phyloP scores from a whole-genome alignment of 30 jellyfish, hydroid and myxozoan species.

The Aurelia aurita complex sp. Pacific region DNA sequence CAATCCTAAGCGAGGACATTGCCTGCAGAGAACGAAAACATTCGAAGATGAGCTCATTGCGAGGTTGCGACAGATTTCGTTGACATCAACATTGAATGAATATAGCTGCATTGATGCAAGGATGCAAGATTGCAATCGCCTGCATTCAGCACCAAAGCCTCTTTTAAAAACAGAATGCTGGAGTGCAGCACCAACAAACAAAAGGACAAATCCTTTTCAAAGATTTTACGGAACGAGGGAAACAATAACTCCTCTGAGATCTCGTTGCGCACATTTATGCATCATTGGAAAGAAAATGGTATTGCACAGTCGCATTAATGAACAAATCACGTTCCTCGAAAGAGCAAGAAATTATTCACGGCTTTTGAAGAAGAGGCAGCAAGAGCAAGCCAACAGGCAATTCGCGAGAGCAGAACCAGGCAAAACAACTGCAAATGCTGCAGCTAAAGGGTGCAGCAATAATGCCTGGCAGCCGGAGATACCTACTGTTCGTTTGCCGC shows the following conservation, averaged over 20 bases:
- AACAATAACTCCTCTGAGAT: not conserved
- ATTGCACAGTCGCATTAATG: conserved; percentile 33
- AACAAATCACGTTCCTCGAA: conserved; percentile 36
- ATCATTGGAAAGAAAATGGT: conserved; percentile 42
- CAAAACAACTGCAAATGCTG: conserved; percentile 1
- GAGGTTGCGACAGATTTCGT: conserved; percentile 32
- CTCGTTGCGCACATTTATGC: conserved; percentile 52
- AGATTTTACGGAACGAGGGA: conserved; percentile 9
- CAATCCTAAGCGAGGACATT: not conserved
- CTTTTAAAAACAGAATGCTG: conserved; percentile 3
- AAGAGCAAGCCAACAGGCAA: too few relatives aligned
- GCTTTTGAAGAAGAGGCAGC: conserved; percentile 4
- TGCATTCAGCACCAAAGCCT: conserved; percentile 19
- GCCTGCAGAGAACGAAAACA: not conserved
- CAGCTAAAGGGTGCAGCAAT: not conserved
- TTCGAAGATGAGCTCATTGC: conserved; percentile 37
- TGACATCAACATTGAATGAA: conserved; percentile 37
- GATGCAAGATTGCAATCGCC: conserved; percentile 33
- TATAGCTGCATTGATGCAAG: not conserved
- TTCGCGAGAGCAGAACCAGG: not conserved
- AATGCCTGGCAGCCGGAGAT: conserved; percentile 13
- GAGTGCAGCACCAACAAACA: conserved; percentile 16
- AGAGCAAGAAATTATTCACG: conserved; percentile 46
- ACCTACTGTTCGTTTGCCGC: conserved; percentile 10
- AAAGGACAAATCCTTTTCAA: conserved; percentile 11